phyloP scores from a whole-genome alignment of 2,888 invertebrate species.

The Cheilosia grossa region DNA sequence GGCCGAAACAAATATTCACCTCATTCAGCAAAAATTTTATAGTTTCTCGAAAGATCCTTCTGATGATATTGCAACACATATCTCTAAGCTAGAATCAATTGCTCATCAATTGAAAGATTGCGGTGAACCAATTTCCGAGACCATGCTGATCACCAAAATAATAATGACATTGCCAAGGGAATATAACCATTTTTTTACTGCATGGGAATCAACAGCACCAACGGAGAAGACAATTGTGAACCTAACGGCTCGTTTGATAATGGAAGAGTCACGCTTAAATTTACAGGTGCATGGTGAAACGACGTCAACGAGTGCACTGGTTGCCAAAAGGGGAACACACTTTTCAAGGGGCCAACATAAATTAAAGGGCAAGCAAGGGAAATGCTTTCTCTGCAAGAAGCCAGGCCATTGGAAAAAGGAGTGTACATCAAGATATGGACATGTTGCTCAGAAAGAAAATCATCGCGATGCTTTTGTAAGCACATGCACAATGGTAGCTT shows the following conservation, averaged over 20 bases:
- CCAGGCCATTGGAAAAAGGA: conserved; percentile 70
- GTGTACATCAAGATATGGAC: conserved; percentile 47
- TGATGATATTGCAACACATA: conserved; percentile 57
- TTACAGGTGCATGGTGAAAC: conserved; percentile 16
- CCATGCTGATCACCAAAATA: conserved; percentile 35
- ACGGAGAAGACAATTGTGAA: background rate
- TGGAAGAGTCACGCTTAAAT: conserved; percentile 24
- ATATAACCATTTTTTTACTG: conserved; percentile 50
- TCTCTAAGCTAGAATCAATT: conserved; percentile 50
- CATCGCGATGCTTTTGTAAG: conserved; percentile 35
- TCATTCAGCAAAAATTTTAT: conserved; percentile 73
- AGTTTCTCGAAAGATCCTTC: conserved; percentile 41
- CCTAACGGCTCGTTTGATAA: conserved; percentile 1
- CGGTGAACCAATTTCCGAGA: conserved; percentile 52
- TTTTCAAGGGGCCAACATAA: conserved; percentile 14
- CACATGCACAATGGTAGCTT: conserved; percentile 10
- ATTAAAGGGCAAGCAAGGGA: conserved; percentile 34
- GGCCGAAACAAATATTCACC: conserved; percentile 22
- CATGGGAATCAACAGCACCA: conserved; percentile 45
- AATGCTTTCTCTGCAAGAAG: conserved; percentile 72
- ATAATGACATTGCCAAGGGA: conserved; percentile 28
- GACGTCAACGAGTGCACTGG: conserved; percentile 16
- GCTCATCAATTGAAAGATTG: conserved; percentile 51
- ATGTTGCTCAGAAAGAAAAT: conserved; percentile 1
- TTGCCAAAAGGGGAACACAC: conserved; percentile 7